Conservation (phyloP, 2,888 invertebrate genomes). For the Omphaloscelis lunosa region DNA sequence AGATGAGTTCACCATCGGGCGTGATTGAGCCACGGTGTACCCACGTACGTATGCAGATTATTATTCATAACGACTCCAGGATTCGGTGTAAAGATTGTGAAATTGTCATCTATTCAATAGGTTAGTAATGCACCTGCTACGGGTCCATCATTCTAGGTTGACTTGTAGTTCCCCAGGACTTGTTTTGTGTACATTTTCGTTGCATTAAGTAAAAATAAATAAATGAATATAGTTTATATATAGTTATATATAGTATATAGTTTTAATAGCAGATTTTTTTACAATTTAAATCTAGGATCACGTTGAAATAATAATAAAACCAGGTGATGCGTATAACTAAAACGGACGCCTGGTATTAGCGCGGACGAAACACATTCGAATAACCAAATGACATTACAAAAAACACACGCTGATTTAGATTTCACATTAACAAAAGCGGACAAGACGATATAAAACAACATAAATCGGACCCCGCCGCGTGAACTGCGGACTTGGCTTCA, state of each 20-base stretch:
- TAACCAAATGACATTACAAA: conserved; percentile 69
- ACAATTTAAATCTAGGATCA: background rate
- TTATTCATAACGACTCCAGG: conserved; percentile 26
- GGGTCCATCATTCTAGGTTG: background rate
- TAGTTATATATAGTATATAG: too few relatives aligned
- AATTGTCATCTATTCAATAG: conserved; percentile 14
- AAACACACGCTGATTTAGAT: conserved; percentile 83
- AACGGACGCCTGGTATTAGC: conserved; percentile 26
- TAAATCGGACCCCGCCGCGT: conserved; percentile 87
- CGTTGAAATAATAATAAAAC: background rate
- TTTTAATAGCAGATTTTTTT: background rate
- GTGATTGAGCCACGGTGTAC: conserved; percentile 71
- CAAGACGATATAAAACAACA: conserved; percentile 86
- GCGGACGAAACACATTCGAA: conserved; percentile 51
- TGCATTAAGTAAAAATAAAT: background rate
- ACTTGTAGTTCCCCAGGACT: background rate
- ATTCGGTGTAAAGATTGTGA: conserved; percentile 17
- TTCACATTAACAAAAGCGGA: conserved; percentile 88
- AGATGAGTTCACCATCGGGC: conserved; percentile 77
- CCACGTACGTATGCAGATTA: conserved; percentile 59
- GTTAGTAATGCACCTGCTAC: background rate
- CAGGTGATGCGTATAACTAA: conserved; percentile 8
- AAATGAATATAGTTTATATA: background rate
- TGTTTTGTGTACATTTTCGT: background rate
- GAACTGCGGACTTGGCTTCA: conserved; percentile 75